Evolutionary conservation across 1,140 invertebrate genomes (phyloP), one percentile per base, ranked within the genome.

Genomic region (Trichoplusia ni): DNA sequence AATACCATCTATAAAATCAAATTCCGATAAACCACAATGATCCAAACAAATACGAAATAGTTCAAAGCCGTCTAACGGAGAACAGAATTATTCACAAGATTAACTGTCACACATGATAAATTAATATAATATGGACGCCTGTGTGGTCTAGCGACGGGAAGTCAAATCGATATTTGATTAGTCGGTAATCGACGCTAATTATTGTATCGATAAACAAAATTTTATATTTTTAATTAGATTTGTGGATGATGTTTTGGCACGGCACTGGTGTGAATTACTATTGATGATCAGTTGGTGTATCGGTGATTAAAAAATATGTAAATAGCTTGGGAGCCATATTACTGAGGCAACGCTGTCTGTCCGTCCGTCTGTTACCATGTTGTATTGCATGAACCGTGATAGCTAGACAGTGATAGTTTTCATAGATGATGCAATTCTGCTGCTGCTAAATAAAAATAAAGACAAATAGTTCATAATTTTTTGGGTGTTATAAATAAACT

Each of bases 131-230:
- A 56, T 9, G 13, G 40, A 56, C 37, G 47, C 54, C 29, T 40
- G 59, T 66, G 68, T 66, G 68, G 68, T 71, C 68, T 44, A 29
- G 47, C 51, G 51, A 29, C 23, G 29, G 29, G 16, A 14, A 54
- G 27, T 69, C 35, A 63, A 69, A 70, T 70, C 63, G 67, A 62
- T 70, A 70, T 65, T 70, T 70, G 67, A 70, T 70, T 70, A 65
- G 67, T 35, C 27, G 31, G 42, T 42, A 61, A 58, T 61, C 42
- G 44, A 31, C 42, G 14, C 13, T 46, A 59, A 59, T 59, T 31
- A 46, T 59, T 38, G 51, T 37, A 54, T 54, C 51, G 51, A 54
- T 54, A 37, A 53, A 21, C 33, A 21, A 21, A 33, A 35, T 35
- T 35, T 31, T 35, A 38, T n/a, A n/a, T 23, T 54, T 37, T 38